Base-by-base conservation (phyloP, 2,797 vertebrate genomes). In the Scarus forsteni region DNA sequence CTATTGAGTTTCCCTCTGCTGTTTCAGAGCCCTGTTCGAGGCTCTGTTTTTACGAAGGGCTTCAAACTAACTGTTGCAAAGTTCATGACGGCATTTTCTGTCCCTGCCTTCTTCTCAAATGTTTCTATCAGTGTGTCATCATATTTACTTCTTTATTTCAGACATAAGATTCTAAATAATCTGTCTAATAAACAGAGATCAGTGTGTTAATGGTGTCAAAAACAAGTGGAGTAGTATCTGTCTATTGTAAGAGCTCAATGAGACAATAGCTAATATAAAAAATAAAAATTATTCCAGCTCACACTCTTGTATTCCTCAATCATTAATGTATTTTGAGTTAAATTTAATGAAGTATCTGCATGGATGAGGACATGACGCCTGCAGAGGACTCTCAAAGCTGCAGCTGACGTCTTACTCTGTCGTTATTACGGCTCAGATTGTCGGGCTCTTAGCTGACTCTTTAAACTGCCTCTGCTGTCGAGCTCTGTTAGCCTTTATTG, bases 401-500 rank as follows among this genome's bases (percentile, higher is more conserved):
- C 1, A 2, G 42, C 66, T 63, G 70, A 79, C 72, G 35, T 82
- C 76, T 78, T 40, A 54, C 68, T 73, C 74, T 63, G 69, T 78
- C 83, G 59, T 87, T 74, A 86, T 85, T 65, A 68, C 56, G 5
- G 16, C 67, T 38, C 53, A 68, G 78, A 53, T 54, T 68, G 80
- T 77, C 57, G 6, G 10, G 83, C 75, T 87, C 77, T 78, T 72
- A 76, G 83, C 76, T 70, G 84, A 81, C 72, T 85, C 82, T 67
- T 92, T 79, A 88, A 74, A 83, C 85, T 77, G 83, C 85, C 75
- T 54, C 55, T 43, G 71, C 86, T 87, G 88, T 89, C 83, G 85
- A 83, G 88, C 60, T 86, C 88, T 82, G 91, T 91, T 92, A 92
- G 88, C 75, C 87, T 90, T 90, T 90, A 92, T 89, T 80, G 81